Evolutionary conservation across 2,113 vertebrate genomes (phyloP).

Genomic region (Puma concolor): DNA sequence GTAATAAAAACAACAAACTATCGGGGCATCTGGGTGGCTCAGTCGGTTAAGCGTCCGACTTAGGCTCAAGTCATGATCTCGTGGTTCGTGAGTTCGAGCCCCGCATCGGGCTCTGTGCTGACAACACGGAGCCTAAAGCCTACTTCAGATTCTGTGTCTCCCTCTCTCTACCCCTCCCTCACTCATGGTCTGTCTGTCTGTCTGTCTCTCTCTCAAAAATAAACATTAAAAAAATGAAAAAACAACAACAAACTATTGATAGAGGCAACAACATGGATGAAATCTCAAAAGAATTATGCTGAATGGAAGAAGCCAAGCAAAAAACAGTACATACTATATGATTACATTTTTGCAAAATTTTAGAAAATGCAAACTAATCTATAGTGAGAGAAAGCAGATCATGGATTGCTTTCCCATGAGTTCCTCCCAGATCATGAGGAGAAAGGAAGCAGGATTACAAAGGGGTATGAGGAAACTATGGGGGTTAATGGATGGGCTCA

Average conservation of each 20-base stretch:
- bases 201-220: no score
- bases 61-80: no score
- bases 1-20: neutral
- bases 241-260: neutral
- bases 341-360: neutral
- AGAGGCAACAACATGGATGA: neutral
- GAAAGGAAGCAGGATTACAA: neutral
- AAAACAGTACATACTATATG: neutral
- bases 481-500: neutral
- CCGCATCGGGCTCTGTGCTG: no score
- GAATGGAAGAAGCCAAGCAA: neutral
- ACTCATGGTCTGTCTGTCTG: no score
- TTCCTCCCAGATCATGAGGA: neutral
- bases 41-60: no score
- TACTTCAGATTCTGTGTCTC: no score
- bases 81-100: no score
- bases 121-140: no score
- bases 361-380: neutral
- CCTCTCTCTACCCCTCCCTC: no score
- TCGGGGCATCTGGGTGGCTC: no score
- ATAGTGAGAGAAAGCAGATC: neutral
- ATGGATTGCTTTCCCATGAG: neutral
- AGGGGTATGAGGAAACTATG: neutral
- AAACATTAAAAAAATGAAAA: no score
- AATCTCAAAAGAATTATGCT: constrained; percentile 11